These are phyloP conservation scores for Platyscapa corneri DNA, from an alignment of 1,140 invertebrate genomes.

Conservation along the genomic window DNA sequence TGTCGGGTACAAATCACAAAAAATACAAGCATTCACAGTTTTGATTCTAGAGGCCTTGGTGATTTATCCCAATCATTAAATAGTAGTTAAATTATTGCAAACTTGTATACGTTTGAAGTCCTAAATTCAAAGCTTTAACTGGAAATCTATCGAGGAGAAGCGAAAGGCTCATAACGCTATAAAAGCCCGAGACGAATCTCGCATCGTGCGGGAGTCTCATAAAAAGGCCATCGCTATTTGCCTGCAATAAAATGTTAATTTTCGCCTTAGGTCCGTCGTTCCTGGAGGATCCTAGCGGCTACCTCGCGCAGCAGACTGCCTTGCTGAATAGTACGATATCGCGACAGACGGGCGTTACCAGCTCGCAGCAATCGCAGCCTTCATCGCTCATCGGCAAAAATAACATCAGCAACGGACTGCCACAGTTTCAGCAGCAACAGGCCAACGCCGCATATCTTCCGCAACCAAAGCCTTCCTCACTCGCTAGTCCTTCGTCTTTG, in stretches of 20 bases:
- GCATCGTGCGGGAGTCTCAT: background rate
- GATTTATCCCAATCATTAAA: background rate
- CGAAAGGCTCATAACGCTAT: background rate
- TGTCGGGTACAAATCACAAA: background rate
- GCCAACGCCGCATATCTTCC: slow-evolving; percentile 64
- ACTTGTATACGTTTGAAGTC: background rate
- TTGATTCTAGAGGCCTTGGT: background rate
- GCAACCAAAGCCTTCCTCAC: slow-evolving; percentile 70
- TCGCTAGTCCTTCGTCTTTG: slow-evolving; percentile 64
- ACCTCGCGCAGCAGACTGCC: slow-evolving; percentile 89
- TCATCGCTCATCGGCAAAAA: slow-evolving; percentile 61
- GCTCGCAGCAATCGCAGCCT: slow-evolving; percentile 64
- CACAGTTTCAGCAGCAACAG: slow-evolving; percentile 62
- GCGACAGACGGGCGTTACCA: slow-evolving; percentile 79
- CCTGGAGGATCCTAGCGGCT: slow-evolving; percentile 91
- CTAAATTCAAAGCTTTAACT: background rate
- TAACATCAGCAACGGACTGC: slow-evolving; percentile 67
- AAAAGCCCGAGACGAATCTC: background rate
- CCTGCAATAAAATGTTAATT: slow-evolving; percentile 44
- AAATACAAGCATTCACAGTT: background rate
- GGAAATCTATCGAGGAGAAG: background rate
- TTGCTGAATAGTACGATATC: slow-evolving; percentile 88
- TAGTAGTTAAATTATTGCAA: background rate
- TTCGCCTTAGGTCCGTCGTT: slow-evolving; percentile 78
- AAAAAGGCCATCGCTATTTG: background rate